Base-by-base conservation (phyloP, 2,113 vertebrate species). In the Tyto alba region DNA sequence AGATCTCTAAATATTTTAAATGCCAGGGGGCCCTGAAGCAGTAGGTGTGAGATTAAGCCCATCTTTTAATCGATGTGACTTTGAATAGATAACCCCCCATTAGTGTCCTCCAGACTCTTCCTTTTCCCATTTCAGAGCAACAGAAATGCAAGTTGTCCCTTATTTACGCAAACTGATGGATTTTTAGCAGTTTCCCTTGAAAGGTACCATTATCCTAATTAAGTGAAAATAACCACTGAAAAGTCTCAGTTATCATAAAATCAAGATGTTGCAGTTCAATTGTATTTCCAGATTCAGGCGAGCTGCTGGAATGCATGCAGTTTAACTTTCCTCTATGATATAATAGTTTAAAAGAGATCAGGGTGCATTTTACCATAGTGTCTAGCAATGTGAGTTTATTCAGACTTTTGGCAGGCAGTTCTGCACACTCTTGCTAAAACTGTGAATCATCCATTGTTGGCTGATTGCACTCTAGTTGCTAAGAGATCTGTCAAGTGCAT, bases 311-410 rank as follows among this genome's bases (percentile, higher is more conserved):
- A 97, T 98, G 97, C 95, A 91, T 79, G 80, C 89, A 94, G 82
- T 97, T 97, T 96, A 96, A 97, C 97, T 98, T 97, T 97, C 96
- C 85, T 63, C 94, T 98, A 97, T 98, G 97, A 97, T 97, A 97
- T 98, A 97, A 97, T 97, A 96, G 96, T 98, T 98, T 98, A 97
- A 97, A 98, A 98, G 97, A 97, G 97, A 98, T 98, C 98, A 98
- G 97, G 89, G 97, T 97, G 95, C 97, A 74, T 98, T 98, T 98
- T 98, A 98, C 98, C 97, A 95, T 97, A 98, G 97, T 97, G 97
- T 98, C 98, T 98, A 98, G 98, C 98, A 98, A 98, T 98, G 97
- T 97, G 97, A 97, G 95, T 98, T 97, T 98, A 97, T 98, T 97
- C 98, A 97, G 97, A 95, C 97, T 95, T 97, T 98, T 98, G 98